A percentile compares a stretch with the other conserved stretches of the same genome.
phyloP scores from a whole-genome alignment of 92 coral and sea anemone species.

The Muricea muricata region DNA sequence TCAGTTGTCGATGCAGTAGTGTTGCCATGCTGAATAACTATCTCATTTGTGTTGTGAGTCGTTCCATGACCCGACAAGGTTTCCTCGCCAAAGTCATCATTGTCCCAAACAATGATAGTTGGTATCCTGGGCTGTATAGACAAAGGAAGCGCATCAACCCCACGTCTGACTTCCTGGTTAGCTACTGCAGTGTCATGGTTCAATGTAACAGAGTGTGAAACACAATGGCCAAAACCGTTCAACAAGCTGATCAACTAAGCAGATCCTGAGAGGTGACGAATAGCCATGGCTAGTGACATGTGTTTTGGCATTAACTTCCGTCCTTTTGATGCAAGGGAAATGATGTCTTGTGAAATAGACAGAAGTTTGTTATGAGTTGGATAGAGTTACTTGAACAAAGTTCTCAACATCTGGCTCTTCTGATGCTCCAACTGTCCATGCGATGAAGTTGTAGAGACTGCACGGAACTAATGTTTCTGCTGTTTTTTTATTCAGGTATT shows the following conservation, averaged over 20 bases:
- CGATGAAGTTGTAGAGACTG: background rate
- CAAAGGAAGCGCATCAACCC: background rate
- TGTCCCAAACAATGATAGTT: slow-evolving; percentile 19
- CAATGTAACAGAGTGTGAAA: background rate
- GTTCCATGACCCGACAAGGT: slow-evolving; percentile 10
- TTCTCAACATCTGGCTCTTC: background rate
- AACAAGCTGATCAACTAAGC: background rate
- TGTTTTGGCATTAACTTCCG: background rate
- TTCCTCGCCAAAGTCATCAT: slow-evolving; percentile 14
- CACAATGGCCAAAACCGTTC: slow-evolving; percentile 13
- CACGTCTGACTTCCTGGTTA: background rate
- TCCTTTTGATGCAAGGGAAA: background rate
- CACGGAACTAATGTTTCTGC: background rate
- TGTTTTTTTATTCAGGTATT: slow-evolving; percentile 1
- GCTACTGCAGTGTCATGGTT: slow-evolving; percentile 24
- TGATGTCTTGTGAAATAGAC: background rate
- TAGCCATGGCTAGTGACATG: slow-evolving; percentile 13
- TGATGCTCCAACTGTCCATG: slow-evolving; percentile 10
- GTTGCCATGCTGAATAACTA: slow-evolving; percentile 1
- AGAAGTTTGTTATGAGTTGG: slow-evolving; percentile 8
- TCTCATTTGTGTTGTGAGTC: slow-evolving; percentile 12
- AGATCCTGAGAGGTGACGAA: background rate
- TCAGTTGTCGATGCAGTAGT: background rate
- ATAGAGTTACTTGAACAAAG: background rate
- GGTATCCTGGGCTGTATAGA: background rate